A percentile compares a stretch with the other conserved stretches of the same genome.
Evolutionary conservation across 2,797 vertebrate genomes (phyloP).

Genomic region (Gymnothorax javanicus): DNA sequence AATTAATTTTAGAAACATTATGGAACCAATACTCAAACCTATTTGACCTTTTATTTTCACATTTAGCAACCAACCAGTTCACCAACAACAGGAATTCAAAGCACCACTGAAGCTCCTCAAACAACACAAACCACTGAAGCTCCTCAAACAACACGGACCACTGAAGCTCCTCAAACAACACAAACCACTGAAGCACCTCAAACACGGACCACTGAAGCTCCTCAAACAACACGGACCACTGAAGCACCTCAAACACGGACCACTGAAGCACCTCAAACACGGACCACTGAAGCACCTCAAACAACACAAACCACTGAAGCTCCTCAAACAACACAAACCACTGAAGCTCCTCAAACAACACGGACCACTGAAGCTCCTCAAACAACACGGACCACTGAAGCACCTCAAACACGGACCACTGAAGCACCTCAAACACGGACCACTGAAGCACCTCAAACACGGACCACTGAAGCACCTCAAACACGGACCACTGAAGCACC

Average conservation of each 20-base stretch:
- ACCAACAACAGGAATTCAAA: neutral
- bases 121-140: neutral
- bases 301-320: neutral
- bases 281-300: neutral
- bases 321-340: too few relatives aligned
- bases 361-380: neutral
- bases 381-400: neutral
- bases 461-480: too few relatives aligned
- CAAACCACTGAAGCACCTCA: neutral
- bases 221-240: neutral
- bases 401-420: neutral
- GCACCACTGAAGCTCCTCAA: neutral
- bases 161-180: neutral
- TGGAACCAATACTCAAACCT: neutral
- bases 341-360: neutral
- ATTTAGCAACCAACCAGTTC: neutral
- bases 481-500: neutral
- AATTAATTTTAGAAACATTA: neutral
- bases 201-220: neutral
- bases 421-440: neutral
- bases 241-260: neutral
- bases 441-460: accelerated
- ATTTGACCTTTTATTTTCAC: neutral
- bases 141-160: neutral
- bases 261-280: neutral